A percentile compares a stretch with the other conserved stretches of the same genome.
Conservation (phyloP, 2,888 invertebrate species). For the Ormyrus labotus region DNA sequence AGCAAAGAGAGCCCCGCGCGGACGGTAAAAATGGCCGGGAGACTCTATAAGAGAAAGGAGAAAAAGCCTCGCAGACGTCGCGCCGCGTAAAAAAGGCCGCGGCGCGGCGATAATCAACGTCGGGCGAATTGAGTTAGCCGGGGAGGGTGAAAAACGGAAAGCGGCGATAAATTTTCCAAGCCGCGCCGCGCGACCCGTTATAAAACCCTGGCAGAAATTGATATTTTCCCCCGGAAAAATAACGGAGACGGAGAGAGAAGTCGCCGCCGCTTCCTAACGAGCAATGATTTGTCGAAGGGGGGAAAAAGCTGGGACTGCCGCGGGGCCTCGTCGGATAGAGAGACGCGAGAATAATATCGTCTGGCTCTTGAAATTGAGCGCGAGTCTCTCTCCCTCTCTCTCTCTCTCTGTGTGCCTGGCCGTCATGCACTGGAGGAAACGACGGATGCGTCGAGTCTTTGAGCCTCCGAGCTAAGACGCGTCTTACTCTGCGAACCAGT, state of each 20-base stretch:
- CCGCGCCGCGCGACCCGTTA: conserved; percentile 43
- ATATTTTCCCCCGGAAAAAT: conserved; percentile 61
- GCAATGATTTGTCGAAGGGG: conserved; percentile 68
- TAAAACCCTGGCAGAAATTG: conserved; percentile 61
- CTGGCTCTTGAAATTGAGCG: conserved; percentile 15
- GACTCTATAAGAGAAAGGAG: background rate
- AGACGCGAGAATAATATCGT: conserved; percentile 14
- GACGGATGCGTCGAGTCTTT: conserved; percentile 7
- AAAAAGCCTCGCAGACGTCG: background rate
- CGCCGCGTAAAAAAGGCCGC: conserved; percentile 4
- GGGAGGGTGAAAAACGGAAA: conserved; percentile 36
- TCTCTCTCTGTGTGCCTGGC: no score
- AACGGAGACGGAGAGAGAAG: conserved; percentile 48
- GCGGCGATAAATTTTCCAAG: conserved; percentile 47
- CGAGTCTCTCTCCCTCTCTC: no score
- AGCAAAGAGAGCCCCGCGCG: background rate
- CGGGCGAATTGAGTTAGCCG: conserved; percentile 54
- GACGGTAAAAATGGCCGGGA: conserved; percentile 14
- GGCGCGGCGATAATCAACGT: conserved; percentile 28
- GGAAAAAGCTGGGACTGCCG: conserved; percentile 3
- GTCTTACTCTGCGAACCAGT: background rate
- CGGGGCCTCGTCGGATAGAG: background rate
- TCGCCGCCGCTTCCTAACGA: conserved; percentile 62
- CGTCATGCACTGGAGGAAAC: conserved; percentile 14
- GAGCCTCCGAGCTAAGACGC: background rate